phyloP scores from a whole-genome alignment of 1,140 invertebrate genomes.

The Trichonephila clavipes region DNA sequence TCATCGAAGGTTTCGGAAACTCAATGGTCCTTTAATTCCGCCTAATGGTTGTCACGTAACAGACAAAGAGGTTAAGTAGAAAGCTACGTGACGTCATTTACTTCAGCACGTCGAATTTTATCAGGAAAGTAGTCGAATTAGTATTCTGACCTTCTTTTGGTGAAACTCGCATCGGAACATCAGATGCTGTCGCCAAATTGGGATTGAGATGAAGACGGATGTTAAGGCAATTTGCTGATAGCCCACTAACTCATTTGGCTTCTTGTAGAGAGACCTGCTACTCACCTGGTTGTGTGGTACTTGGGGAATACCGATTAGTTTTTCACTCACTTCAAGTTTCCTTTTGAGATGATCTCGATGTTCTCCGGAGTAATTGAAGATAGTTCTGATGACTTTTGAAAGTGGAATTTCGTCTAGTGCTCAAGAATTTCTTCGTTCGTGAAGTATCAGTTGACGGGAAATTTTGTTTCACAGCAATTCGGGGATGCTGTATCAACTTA shows the following conservation, averaged over 20 bases:
- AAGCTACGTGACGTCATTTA: slow-evolving; percentile 61
- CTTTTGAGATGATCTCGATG: background rate
- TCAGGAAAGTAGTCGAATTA: slow-evolving; percentile 28
- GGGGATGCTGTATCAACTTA: no score
- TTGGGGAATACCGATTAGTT: slow-evolving; percentile 7
- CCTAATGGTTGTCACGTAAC: slow-evolving; percentile 51
- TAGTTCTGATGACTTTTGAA: background rate
- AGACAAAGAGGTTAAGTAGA: slow-evolving; percentile 57
- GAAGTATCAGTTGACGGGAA: no score
- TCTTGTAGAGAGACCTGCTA: background rate
- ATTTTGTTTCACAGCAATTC: no score
- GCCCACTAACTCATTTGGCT: slow-evolving; percentile 39
- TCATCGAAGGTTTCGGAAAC: background rate
- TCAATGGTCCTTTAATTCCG: slow-evolving; percentile 27
- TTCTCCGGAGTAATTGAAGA: background rate
- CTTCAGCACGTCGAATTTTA: slow-evolving; percentile 29
- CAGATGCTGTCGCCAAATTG: slow-evolving; percentile 53
- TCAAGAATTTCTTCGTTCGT: no score
- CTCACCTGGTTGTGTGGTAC: background rate
- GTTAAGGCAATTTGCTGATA: slow-evolving; percentile 62
- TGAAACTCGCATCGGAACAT: background rate
- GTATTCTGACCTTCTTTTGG: slow-evolving; percentile 39
- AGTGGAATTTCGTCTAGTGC: no score
- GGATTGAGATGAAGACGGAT: slow-evolving; percentile 49
- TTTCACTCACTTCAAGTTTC: background rate